Evolutionary conservation across 2,113 vertebrate species (phyloP).

Genomic region (Trichomycterus rosablanca): DNA sequence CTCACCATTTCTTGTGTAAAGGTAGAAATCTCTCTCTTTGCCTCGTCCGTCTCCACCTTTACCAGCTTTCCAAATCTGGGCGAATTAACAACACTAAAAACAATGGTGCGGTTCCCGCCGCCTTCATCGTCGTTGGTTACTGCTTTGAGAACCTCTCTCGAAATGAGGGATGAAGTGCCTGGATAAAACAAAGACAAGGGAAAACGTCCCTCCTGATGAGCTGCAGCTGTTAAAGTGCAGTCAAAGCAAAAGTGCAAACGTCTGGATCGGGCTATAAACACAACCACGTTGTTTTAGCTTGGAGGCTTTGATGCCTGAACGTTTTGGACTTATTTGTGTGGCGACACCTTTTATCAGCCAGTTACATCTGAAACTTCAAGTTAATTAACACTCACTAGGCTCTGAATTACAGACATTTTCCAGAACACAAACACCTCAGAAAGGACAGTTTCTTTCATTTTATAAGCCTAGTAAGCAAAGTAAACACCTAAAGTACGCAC

Average conservation of each 20-base stretch:
- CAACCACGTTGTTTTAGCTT: slow-evolving; percentile 13
- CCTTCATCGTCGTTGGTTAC: slow-evolving; percentile 75
- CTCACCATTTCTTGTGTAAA: slow-evolving; percentile 88
- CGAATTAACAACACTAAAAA: slow-evolving; percentile 65
- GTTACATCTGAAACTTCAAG: not conserved
- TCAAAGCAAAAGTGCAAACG: slow-evolving; percentile 19
- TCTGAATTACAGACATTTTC: not conserved
- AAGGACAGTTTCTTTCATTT: not conserved
- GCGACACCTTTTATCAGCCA: slow-evolving; percentile 17
- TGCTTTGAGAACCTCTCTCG: slow-evolving; percentile 68
- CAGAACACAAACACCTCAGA: not conserved
- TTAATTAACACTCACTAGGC: not conserved
- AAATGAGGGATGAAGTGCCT: slow-evolving; percentile 76
- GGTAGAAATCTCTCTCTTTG: slow-evolving; percentile 65
- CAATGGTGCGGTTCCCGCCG: slow-evolving; percentile 70
- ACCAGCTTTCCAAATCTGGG: slow-evolving; percentile 79
- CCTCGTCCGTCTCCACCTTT: slow-evolving; percentile 58
- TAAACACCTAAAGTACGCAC: not conserved
- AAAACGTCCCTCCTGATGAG: slow-evolving; percentile 11
- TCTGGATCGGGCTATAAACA: slow-evolving; percentile 25
- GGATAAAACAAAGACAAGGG: slow-evolving; percentile 27
- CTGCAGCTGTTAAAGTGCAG: slow-evolving; percentile 22
- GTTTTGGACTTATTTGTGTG: not conserved
- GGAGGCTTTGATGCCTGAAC: slow-evolving; percentile 22
- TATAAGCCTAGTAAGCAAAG: not conserved